Evolutionary conservation across 2,888 invertebrate species (phyloP).

Genomic region (Schrankia costaestrigalis): DNA sequence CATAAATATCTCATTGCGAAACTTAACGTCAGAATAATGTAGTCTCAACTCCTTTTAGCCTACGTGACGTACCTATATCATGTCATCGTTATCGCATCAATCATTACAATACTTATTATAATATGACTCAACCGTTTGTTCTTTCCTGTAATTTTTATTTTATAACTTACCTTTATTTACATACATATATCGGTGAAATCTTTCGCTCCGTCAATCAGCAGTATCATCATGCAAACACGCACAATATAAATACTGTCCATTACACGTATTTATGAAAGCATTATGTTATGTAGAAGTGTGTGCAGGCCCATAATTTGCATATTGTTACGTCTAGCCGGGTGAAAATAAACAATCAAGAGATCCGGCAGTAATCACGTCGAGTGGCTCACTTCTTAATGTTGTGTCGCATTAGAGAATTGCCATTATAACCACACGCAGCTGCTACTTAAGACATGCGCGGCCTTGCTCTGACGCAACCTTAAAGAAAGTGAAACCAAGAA

Average conservation of each 20-base stretch:
- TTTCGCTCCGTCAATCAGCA: slow-evolving; percentile 11
- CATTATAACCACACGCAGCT: slow-evolving; percentile 42
- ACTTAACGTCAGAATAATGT: slow-evolving; percentile 12
- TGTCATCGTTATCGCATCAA: slow-evolving; percentile 34
- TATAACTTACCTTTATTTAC: not conserved
- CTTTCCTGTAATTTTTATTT: not conserved
- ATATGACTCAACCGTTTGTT: not conserved
- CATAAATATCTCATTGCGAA: no score
- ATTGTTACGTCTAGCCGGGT: slow-evolving; percentile 47
- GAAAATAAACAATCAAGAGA: slow-evolving; percentile 57
- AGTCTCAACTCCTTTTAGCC: slow-evolving; percentile 12
- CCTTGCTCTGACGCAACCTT: slow-evolving; percentile 55
- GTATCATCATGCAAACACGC: slow-evolving; percentile 11
- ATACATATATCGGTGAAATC: slow-evolving; percentile 19
- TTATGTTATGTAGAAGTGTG: slow-evolving; percentile 36
- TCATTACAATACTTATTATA: not conserved
- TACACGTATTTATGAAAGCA: slow-evolving; percentile 41
- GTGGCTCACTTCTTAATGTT: slow-evolving; percentile 42
- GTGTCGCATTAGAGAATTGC: slow-evolving; percentile 49
- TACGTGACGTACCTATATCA: slow-evolving; percentile 48
- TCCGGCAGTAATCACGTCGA: slow-evolving; percentile 41
- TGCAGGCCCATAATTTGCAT: slow-evolving; percentile 44
- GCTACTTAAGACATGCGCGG: slow-evolving; percentile 43
- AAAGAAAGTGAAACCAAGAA: slow-evolving; percentile 69
- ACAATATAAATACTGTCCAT: slow-evolving; percentile 30